Conservation (phyloP, 2,888 invertebrate genomes). For the Scrobipalpa costella region DNA sequence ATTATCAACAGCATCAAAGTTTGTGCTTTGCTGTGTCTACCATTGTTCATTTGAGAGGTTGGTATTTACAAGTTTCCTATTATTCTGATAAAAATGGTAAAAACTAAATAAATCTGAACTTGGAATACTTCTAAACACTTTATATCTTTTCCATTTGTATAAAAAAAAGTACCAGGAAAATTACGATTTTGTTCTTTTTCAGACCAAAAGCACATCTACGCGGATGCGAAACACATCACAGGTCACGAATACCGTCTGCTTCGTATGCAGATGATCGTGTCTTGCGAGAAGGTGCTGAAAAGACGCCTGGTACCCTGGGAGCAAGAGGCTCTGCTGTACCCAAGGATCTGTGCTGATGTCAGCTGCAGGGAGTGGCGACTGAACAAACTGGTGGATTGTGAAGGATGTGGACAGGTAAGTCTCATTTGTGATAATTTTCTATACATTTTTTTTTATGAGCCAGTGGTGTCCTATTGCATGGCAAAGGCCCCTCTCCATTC, state of each 20-base stretch:
- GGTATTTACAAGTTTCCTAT: constrained; percentile 29
- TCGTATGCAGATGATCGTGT: constrained; percentile 82
- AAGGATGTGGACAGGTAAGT: constrained; percentile 79
- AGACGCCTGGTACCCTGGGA: constrained; percentile 83
- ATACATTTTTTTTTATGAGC: too few relatives aligned
- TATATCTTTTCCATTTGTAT: neutral
- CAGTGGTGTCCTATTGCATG: too few relatives aligned
- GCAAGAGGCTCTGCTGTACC: constrained; percentile 85
- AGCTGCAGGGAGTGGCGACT: constrained; percentile 81
- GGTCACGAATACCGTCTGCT: constrained; percentile 83
- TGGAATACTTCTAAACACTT: too few relatives aligned
- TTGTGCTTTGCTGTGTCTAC: constrained; percentile 83
- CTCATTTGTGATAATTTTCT: neutral
- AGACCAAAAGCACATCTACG: constrained; percentile 81
- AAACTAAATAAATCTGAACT: too few relatives aligned
- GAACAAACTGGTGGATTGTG: constrained; percentile 75
- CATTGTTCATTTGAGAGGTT: constrained; percentile 79
- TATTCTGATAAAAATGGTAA: neutral
- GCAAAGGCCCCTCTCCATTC: too few relatives aligned
- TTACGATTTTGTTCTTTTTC: constrained; percentile 24
- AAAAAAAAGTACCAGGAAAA: neutral
- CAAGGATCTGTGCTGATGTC: constrained; percentile 80
- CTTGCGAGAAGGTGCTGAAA: constrained; percentile 80
- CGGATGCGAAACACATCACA: constrained; percentile 67
- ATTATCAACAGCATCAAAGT: constrained; percentile 79